Conservation (phyloP, 92 coral and sea anemone species). For the Parazoanthus swiftii region DNA sequence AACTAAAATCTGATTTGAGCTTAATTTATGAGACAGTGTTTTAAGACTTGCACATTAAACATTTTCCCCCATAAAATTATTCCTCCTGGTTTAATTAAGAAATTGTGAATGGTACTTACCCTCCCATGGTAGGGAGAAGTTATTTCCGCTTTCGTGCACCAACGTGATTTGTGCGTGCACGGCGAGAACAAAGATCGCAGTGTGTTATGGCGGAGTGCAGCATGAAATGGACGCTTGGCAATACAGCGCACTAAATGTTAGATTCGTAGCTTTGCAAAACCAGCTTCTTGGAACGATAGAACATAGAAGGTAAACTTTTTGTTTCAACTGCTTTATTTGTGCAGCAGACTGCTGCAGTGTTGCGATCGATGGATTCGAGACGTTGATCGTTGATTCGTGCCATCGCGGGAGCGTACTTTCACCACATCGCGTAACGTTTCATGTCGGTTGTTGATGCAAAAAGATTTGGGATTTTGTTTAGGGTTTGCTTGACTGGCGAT, state of each 20-base stretch:
- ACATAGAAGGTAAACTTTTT: conserved; percentile 38
- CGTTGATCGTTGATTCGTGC: not conserved
- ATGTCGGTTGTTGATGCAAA: not conserved
- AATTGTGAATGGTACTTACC: not conserved
- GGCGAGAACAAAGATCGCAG: conserved; percentile 38
- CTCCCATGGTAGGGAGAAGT: not conserved
- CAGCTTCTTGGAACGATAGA: conserved; percentile 43
- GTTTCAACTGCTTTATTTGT: not conserved
- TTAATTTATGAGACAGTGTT: not conserved
- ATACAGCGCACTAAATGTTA: conserved; percentile 47
- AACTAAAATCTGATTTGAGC: not conserved
- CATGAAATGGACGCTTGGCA: conserved; percentile 53
- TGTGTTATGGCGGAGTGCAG: conserved; percentile 39
- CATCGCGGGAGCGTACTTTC: not conserved
- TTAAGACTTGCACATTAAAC: not conserved
- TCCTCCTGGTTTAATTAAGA: not conserved
- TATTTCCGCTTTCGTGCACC: conserved; percentile 3
- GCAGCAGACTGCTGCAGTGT: too few relatives aligned
- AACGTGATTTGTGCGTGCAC: conserved; percentile 47
- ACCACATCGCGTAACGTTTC: not conserved
- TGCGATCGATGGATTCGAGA: not conserved
- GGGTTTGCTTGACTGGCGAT: not conserved
- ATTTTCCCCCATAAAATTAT: not conserved
- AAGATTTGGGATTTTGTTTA: not conserved
- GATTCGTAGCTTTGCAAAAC: conserved; percentile 42